phyloP scores from a whole-genome alignment of 2,797 vertebrate genomes.

The Myotis vivesi region DNA sequence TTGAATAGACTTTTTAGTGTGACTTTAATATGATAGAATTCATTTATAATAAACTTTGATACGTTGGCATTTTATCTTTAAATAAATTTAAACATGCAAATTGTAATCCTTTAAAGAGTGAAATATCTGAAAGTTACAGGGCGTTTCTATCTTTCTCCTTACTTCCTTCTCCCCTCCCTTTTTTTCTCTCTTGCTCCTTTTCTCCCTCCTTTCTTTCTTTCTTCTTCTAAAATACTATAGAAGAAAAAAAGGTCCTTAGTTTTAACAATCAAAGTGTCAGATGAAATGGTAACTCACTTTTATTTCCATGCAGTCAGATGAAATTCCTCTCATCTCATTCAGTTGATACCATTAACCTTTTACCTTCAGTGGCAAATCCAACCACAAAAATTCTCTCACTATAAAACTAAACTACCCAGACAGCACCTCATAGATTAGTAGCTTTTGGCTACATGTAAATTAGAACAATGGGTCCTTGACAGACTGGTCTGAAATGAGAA shows the following conservation, averaged over 20 bases:
- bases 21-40: neutral
- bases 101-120: neutral
- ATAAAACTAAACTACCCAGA: neutral
- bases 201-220: accelerated
- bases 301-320: slow-evolving; percentile 34
- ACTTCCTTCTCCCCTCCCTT: neutral
- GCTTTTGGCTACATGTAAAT: neutral
- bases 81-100: neutral
- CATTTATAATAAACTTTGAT: slow-evolving; percentile 29
- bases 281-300: slow-evolving; percentile 57
- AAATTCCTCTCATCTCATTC: slow-evolving; percentile 41
- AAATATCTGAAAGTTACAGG: neutral
- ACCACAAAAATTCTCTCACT: neutral
- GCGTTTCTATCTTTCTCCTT: neutral
- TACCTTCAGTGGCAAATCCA: slow-evolving; percentile 21
- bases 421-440: neutral
- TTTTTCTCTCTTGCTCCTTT: too few relatives aligned
- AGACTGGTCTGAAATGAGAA: slow-evolving; percentile 38
- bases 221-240: slow-evolving; percentile 1
- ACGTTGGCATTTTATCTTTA: neutral
- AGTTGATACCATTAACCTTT: slow-evolving; percentile 37
- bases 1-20: neutral
- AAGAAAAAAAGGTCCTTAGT: neutral
- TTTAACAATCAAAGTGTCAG: slow-evolving; percentile 26
- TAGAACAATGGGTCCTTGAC: neutral